Conservation (phyloP, 2,888 invertebrate species). For the Pyrrhia umbra region DNA sequence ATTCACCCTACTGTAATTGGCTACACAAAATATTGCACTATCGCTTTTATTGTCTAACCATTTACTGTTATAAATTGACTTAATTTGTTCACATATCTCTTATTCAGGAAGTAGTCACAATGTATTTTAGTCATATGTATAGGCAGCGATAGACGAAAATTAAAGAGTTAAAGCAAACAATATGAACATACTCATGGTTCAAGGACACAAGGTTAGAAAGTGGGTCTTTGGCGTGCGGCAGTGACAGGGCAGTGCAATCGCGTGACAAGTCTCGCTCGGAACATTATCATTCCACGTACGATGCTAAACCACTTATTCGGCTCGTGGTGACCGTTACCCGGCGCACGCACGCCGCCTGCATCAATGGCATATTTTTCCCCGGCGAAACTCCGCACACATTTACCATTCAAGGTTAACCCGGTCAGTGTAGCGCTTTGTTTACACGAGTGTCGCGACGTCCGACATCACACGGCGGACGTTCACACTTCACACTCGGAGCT, state of each 20-base stretch:
- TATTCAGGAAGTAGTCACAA: conserved; percentile 26
- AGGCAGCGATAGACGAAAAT: conserved; percentile 28
- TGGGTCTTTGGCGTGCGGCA: conserved; percentile 80
- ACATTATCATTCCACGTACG: conserved; percentile 89
- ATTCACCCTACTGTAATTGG: conserved; percentile 63
- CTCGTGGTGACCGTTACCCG: conserved; percentile 86
- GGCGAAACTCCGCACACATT: conserved; percentile 87
- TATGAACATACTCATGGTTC: conserved; percentile 65
- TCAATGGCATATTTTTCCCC: conserved; percentile 89
- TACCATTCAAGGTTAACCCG: conserved; percentile 89
- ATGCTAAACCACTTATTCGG: conserved; percentile 89
- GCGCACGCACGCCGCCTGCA: conserved; percentile 87
- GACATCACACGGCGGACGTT: conserved; percentile 69
- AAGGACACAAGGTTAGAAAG: conserved; percentile 85
- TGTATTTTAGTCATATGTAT: conserved; percentile 4
- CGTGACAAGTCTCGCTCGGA: conserved; percentile 82
- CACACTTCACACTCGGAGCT: conserved; percentile 59
- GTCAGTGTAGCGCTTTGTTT: conserved; percentile 87
- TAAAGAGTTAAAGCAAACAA: conserved; percentile 37
- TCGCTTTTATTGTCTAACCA: conserved; percentile 52
- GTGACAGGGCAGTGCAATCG: conserved; percentile 78
- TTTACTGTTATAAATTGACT: conserved; percentile 44
- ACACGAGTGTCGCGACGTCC: conserved; percentile 77
- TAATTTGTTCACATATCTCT: conserved; percentile 33
- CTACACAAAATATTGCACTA: conserved; percentile 60